Base-by-base conservation (phyloP, 2,888 invertebrate genomes). In the Parnassius smintheus region DNA sequence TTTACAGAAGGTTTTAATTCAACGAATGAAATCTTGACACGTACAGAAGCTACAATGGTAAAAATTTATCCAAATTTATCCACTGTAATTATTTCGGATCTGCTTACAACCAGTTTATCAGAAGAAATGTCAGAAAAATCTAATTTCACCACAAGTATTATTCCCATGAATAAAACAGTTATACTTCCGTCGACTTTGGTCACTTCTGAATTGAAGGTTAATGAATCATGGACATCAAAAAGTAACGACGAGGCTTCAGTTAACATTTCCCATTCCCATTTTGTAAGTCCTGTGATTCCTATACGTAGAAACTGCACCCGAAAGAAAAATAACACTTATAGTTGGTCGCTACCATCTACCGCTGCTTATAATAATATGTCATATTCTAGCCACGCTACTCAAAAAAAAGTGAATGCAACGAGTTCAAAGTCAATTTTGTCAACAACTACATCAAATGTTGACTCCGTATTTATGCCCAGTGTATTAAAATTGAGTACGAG, bases 271-370 rank as follows among this genome's bases (percentile, higher is more conserved):
- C 12, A 46, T 12, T 11, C 9, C 46, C 12, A 9, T 46, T 46
- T 12, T 48, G 13, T n/a, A n/a, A 49, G 35, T 35, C 7, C 7
- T 7, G 4, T 35, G 35, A 35, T 35, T 35, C 35, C 35, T 1
- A 35, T 7, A 35, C 1, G 18, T 12, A 42, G 12, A 45, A 46
- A 41, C 41, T 56, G 61, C 51, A 61, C 61, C 50, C 42, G 61
- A 56, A 25, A 8, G 35, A 49, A 54, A 55, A 44, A 18, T n/a
- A 51, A 9, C 3, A 9, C 58, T 2, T 2, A 12, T 59, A 18
- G 9, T 2, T 45, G 9, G 18, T 12, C n/a, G 0, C n/a, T 45
- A 7, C 13, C 44, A 10, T 9, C 25, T 45, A 22, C 41, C n/a
- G 11, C 2, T 3, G 25, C 9, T 45, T n/a, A 50, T 9, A 41